Evolutionary conservation across 2,888 invertebrate genomes (phyloP).

Genomic region (Epirrhoe tristata): DNA sequence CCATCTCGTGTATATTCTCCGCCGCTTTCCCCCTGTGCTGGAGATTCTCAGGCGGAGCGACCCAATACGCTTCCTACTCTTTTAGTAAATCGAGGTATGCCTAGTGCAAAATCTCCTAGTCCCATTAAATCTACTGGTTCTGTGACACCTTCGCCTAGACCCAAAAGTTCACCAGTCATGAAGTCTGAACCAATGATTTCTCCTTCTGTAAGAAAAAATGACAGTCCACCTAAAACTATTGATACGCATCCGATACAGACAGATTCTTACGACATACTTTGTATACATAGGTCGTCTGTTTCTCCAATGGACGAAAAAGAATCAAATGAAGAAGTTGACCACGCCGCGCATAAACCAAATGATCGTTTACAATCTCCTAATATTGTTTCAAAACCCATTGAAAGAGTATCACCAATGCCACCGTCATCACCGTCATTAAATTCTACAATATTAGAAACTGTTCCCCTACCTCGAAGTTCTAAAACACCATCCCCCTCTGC

Average conservation of each 20-base stretch:
- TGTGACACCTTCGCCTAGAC: constrained; percentile 65
- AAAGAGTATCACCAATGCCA: constrained; percentile 59
- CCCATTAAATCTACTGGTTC: constrained; percentile 70
- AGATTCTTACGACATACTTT: constrained; percentile 56
- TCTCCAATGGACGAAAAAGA: constrained; percentile 61
- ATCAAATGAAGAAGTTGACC: constrained; percentile 50
- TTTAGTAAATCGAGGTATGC: constrained; percentile 68
- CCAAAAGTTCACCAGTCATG: constrained; percentile 61
- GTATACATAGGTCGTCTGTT: constrained; percentile 58
- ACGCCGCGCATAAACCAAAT: constrained; percentile 46
- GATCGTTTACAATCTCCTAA: constrained; percentile 54
- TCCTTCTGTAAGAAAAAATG: constrained; percentile 61
- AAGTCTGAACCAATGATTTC: constrained; percentile 62
- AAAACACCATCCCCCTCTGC: constrained; percentile 71
- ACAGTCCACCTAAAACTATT: constrained; percentile 59
- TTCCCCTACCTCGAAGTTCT: constrained; percentile 58
- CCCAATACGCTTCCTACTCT: constrained; percentile 74
- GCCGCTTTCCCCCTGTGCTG: constrained; percentile 85
- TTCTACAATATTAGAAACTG: constrained; percentile 52
- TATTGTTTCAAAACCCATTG: constrained; percentile 54
- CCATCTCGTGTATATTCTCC: constrained; percentile 82
- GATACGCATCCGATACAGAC: constrained; percentile 50
- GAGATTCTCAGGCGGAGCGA: constrained; percentile 81
- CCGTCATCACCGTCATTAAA: constrained; percentile 51
- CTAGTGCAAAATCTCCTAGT: constrained; percentile 76